Conservation (phyloP, 2,113 vertebrate species). For the Menura novaehollandiae region DNA sequence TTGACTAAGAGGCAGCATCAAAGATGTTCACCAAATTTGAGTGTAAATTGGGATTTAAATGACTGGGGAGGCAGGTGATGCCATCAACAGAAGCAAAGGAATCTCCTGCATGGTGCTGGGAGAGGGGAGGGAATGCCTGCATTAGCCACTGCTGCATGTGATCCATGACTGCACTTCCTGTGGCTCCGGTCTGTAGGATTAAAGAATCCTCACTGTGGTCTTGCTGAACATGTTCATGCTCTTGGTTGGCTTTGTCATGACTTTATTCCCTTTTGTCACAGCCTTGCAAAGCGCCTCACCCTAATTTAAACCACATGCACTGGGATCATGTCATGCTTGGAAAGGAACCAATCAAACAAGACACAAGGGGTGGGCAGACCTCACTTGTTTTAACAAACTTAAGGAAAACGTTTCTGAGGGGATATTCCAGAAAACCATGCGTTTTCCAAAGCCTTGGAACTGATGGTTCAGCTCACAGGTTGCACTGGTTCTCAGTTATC, state of each 20-base stretch:
- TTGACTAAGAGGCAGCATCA: background rate
- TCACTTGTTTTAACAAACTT: constrained; percentile 65
- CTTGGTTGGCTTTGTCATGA: constrained; percentile 43
- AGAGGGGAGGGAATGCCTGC: background rate
- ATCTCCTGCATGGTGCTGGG: background rate
- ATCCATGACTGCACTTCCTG: background rate
- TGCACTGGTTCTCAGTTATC: background rate
- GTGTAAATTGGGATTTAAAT: background rate
- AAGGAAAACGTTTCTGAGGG: constrained; percentile 68
- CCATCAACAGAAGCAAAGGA: background rate
- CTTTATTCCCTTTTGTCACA: constrained; percentile 45
- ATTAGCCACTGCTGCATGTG: background rate
- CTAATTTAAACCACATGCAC: constrained; percentile 72
- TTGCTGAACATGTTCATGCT: constrained; percentile 24
- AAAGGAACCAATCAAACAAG: constrained; percentile 64
- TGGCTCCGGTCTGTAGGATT: background rate
- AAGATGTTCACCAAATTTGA: background rate
- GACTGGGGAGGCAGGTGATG: background rate
- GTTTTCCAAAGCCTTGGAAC: constrained; percentile 29
- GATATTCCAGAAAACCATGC: constrained; percentile 67
- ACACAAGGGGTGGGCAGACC: constrained; percentile 66
- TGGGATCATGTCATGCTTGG: constrained; percentile 73
- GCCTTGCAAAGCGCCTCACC: constrained; percentile 61
- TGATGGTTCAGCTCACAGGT: constrained; percentile 22
- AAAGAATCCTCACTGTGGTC: constrained; percentile 14